Evolutionary conservation across 2,888 invertebrate genomes (phyloP), one percentile per base, ranked within the genome.

Genomic region (Sabatieria punctata): DNA sequence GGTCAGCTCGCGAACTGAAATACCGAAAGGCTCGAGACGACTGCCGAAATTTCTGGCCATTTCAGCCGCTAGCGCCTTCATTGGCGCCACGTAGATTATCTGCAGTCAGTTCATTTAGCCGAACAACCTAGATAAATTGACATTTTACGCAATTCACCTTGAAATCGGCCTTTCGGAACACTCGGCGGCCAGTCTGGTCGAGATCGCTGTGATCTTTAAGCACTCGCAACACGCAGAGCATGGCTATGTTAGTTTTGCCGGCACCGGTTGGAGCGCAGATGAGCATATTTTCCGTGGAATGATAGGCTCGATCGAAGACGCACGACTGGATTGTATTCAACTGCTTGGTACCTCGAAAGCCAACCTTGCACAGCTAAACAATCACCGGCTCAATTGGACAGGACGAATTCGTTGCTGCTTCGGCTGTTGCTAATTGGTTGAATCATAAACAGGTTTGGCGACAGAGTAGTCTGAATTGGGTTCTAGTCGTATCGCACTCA

Each of bases 221-320:
- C 55, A 86, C 84, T 66, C 89, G 84, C 0, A 91, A 77, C 22
- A 99, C 81, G 1, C 88, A 76, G 40, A 99, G 69, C 72, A 99
- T 75, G 0, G 97, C 97, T 46, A 97, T 85, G 65, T 99, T 99
- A 0, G 97, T 99, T 71, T 99, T 99, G 25, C 97, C 97, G 0
- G 95, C 93, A 3, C 97, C 97, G 0, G 97, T 99, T 0, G 97
- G 97, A 0, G 97, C 97, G 68, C 95, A 95, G 47, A 99, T 86
- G 44, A 99, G 69, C 58, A 99, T 74, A 68, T 99, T 99, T 65
- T 97, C 89, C 64, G 93, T 91, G 2, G 85, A 85, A 58, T 83
- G 79, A 70, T 95, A 97, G 0, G 97, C 97, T 0, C 85, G 79
- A 50, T 85, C 79, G 67, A 81, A 97, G 0, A 99, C 95, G 40